phyloP scores from a whole-genome alignment of 2,113 vertebrate species.

The Poecilia latipinna region DNA sequence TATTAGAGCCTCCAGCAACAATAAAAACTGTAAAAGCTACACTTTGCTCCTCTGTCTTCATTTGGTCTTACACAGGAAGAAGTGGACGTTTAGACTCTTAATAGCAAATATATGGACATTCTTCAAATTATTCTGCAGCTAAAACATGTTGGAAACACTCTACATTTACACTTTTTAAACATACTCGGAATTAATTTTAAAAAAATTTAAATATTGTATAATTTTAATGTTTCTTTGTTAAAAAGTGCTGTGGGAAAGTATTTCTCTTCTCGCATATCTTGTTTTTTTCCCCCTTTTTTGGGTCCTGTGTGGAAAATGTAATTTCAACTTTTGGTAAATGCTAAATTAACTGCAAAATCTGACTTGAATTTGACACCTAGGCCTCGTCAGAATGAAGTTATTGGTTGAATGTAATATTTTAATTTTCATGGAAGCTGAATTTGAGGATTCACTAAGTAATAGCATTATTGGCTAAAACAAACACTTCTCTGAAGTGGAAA shows the following conservation, averaged over 20 bases:
- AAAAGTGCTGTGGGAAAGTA: too few relatives aligned
- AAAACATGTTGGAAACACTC: too few relatives aligned
- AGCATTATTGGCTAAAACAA: background rate
- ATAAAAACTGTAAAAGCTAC: conserved; percentile 80
- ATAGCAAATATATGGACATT: too few relatives aligned
- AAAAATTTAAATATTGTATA: too few relatives aligned
- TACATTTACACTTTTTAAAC: too few relatives aligned
- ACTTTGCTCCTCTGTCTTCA: background rate
- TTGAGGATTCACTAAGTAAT: background rate
- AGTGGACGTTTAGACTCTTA: background rate
- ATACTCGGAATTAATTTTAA: too few relatives aligned
- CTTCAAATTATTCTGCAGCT: too few relatives aligned
- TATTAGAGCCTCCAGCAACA: conserved; percentile 87
- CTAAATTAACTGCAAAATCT: too few relatives aligned
- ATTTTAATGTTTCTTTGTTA: too few relatives aligned
- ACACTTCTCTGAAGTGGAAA: background rate
- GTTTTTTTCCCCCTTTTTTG: background rate
- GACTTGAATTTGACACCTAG: too few relatives aligned
- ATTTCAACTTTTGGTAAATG: background rate
- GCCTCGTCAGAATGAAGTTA: too few relatives aligned
- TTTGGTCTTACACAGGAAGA: background rate
- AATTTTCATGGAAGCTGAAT: background rate
- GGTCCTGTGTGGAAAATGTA: background rate
- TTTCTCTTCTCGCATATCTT: too few relatives aligned
- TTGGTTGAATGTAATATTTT: background rate